Base-by-base conservation (phyloP, 2,888 invertebrate species). In the Pollenia amentaria region DNA sequence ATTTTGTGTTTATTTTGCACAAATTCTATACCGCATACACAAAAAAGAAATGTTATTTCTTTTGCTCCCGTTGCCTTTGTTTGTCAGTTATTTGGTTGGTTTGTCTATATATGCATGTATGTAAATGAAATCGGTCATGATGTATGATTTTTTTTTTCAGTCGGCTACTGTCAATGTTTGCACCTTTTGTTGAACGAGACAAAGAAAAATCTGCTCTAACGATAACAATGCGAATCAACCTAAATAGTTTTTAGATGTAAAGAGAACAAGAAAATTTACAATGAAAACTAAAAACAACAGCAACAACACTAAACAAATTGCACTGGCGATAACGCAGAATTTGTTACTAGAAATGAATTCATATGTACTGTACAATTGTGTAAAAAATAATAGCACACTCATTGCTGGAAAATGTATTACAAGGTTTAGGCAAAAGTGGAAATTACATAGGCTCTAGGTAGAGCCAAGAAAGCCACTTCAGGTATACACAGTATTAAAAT, bases 121-220 rank as follows among this genome's bases (percentile, higher is more conserved):
- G 51, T 64, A 55, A 85, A 76, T 65, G 48, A 64, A 65, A 64
- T 67, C 72, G 60, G 55, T 18, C 18, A 46, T 81, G 77, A 73
- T 72, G 55, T 76, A 70, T 76, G 76, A 85, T 76, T 75, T 70
- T 64, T 62, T 64, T 69, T 29, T 75, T 85, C 46, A 62, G 73
- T 29, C 72, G 77, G 51, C 55, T 70, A 64, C 62, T 72, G 83
- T 64, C 85, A 81, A 72, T 81, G 77, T 81, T 81, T 81, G 81
- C 85, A 67, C 65, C 65, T 65, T 62, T 81, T 85, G 77, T 79
- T 80, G 64, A n/a, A 60, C 53, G 53, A 64, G 16, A 44, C 18
- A 70, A 64, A 70, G 16, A 46, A 51, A 16, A 29, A 60, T 16
- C 14, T 11, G 51, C 6, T 62, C 55, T 69, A 18, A 46, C 55